A percentile compares a stretch with the other conserved stretches of the same genome.
Conservation (phyloP, 1,140 invertebrate genomes). For the Bombus terrestris region DNA sequence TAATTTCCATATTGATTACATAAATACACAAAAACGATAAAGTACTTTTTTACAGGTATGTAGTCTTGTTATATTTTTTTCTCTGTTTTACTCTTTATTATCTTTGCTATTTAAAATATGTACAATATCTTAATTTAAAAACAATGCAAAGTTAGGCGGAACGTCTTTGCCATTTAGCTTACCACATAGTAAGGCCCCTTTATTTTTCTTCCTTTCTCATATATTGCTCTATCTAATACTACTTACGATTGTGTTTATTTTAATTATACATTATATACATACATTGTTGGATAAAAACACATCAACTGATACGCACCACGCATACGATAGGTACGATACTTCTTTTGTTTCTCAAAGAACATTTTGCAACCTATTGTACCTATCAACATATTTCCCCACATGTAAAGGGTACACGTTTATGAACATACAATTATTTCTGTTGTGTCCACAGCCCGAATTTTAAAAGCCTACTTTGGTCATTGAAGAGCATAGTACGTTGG, state of each 20-base stretch:
- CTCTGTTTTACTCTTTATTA: constrained; percentile 49
- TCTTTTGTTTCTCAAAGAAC: constrained; percentile 1
- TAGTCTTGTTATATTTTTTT: constrained; percentile 44
- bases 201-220: constrained; percentile 44
- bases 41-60: constrained; percentile 54
- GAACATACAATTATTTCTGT: constrained; percentile 51
- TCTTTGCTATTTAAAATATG: constrained; percentile 62
- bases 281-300: constrained; percentile 62
- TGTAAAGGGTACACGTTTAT: constrained; percentile 44
- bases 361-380: constrained; percentile 50
- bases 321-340: constrained; percentile 56
- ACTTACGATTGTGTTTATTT: constrained; percentile 62
- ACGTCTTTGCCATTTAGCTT: constrained; percentile 59
- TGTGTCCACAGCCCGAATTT: constrained; percentile 64
- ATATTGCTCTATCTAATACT: constrained; percentile 65
- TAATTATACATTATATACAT: constrained; percentile 64
- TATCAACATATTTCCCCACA: constrained; percentile 30
- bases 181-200: constrained; percentile 67
- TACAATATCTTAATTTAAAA: constrained; percentile 63
- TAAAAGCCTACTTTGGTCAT: constrained; percentile 60
- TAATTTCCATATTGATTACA: constrained; percentile 14
- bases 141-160: constrained; percentile 54
- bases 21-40: constrained; percentile 28
- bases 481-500: constrained; percentile 38
- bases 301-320: constrained; percentile 54